Evolutionary conservation across 2,888 invertebrate species (phyloP), one percentile per base, ranked within the genome.

Genomic region (Pecten maximus): DNA sequence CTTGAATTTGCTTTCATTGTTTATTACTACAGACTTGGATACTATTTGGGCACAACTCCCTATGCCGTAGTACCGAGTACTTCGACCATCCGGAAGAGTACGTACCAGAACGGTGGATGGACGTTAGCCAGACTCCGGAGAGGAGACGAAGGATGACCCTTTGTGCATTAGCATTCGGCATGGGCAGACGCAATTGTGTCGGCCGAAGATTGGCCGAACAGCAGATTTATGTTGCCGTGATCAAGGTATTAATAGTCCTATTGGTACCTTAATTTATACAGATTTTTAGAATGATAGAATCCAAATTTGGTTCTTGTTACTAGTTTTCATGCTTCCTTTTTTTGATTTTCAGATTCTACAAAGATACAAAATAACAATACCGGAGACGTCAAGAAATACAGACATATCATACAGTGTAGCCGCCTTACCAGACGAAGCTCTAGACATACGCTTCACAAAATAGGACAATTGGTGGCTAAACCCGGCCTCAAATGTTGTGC

Each of bases 201-300:
- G 97, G 97, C 8, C 94, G 97, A 88, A 95, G 97, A 89, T 97
- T 97, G 94, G 97, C 97, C 2, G 97, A 97, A 92, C 97, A 97
- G 94, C 97, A 97, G 93, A 95, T 97, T 86, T 96, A 96, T 91
- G 96, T 97, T 3, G 94, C 96, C 6, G 89, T 97, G 28, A 94
- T 96, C 6, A 96, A 96, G 93, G 96, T 97, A 88, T 40, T 28
- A 74, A 44, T n/a, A n/a, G n/a, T n/a, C n/a, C n/a, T n/a, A n/a
- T n/a, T n/a, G n/a, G n/a, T n/a, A n/a, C n/a, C n/a, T n/a, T n/a
- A n/a, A n/a, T n/a, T n/a, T n/a, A n/a, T n/a, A n/a, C n/a, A n/a
- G n/a, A n/a, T n/a, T n/a, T n/a, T n/a, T n/a, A n/a, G n/a, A n/a
- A n/a, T n/a, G n/a, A n/a, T n/a, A n/a, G n/a, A n/a, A n/a, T n/a